Base-by-base conservation (phyloP, 2,888 invertebrate species). In the Alviniconcha strummeri region DNA sequence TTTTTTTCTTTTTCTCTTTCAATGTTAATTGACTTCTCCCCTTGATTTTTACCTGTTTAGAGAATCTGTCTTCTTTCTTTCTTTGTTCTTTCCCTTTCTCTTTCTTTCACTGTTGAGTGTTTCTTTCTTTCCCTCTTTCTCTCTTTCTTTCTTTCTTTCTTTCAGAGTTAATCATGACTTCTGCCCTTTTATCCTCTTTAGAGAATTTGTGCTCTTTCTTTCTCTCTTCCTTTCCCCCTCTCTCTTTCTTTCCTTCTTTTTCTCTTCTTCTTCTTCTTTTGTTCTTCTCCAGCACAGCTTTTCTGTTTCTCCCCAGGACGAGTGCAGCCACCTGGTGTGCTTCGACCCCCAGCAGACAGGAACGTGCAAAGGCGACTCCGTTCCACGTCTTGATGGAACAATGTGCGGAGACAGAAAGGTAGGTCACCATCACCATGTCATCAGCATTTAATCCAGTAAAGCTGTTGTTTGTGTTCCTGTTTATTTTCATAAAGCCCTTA, bases 341-440 rank as follows among this genome's bases (percentile, higher is more conserved):
- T 80, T 67, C 17, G 85, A 86, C 60, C 86, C 86, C 8, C 8
- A n/a, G 17, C 5, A 76, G n/a, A 54, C 82, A 0, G 83, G 82
- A 1, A 13, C 80, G 13, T 84, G 84, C 67, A 80, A 69, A 7
- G 76, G 78, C 54, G 77, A 82, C 19, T 74, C 80, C 36, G 83
- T 83, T 0, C 89, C 90, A 4, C 71, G 88, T 74, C 87, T 90
- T 87, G 91, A 91, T 79, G 91, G 91, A 1, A 90, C 90, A n/a
- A 89, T 89, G 80, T 91, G 91, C 86, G 90, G 89, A 0, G 82
- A 88, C 64, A 87, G 90, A 83, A 90, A 89, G 86, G 91, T 91
- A 84, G 13, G 75, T 60, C 36, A 36, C 36, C 36, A 36, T 36
- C 36, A 36, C 36, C 36, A 36, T 36, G 36, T 36, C 36, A 36